A percentile compares a stretch with the other conserved stretches of the same genome.
Evolutionary conservation across 2,797 vertebrate species (phyloP).

Genomic region (Furcifer pardalis): DNA sequence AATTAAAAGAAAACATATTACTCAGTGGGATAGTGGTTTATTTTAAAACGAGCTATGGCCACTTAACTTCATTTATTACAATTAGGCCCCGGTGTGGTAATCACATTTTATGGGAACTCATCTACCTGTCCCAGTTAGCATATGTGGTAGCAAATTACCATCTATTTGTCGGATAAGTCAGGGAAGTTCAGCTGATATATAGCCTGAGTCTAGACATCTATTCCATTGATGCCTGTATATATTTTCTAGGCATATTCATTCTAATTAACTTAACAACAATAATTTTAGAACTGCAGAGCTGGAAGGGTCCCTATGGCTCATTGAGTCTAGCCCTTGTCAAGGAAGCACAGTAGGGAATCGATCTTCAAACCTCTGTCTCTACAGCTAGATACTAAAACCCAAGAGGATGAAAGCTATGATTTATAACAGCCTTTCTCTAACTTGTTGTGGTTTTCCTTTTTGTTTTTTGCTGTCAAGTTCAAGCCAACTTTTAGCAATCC

Average conservation of each 20-base stretch:
- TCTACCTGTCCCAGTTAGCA: not conserved
- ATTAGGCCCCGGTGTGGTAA: not conserved
- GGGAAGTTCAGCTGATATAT: fast-evolving
- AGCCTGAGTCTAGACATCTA: not conserved
- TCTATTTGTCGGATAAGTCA: not conserved
- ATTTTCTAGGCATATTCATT: conserved; percentile 14
- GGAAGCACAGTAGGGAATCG: too few relatives aligned
- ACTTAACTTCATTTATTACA: not conserved
- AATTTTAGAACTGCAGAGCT: too few relatives aligned
- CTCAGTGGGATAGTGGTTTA: not conserved
- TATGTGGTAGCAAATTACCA: not conserved
- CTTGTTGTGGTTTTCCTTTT: too few relatives aligned
- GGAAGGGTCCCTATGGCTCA: too few relatives aligned
- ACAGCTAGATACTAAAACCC: too few relatives aligned
- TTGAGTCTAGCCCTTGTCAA: too few relatives aligned
- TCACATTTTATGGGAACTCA: conserved; percentile 10
- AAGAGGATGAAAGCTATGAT: not conserved
- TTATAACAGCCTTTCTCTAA: not conserved
- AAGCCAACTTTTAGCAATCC: too few relatives aligned
- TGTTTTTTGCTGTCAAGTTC: too few relatives aligned
- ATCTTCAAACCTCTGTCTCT: too few relatives aligned
- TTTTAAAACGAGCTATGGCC: not conserved
- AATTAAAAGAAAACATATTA: not conserved
- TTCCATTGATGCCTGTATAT: not conserved
- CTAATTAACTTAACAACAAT: too few relatives aligned